Conservation (phyloP, 1,140 invertebrate genomes). For the Neodiprion pinetum region DNA sequence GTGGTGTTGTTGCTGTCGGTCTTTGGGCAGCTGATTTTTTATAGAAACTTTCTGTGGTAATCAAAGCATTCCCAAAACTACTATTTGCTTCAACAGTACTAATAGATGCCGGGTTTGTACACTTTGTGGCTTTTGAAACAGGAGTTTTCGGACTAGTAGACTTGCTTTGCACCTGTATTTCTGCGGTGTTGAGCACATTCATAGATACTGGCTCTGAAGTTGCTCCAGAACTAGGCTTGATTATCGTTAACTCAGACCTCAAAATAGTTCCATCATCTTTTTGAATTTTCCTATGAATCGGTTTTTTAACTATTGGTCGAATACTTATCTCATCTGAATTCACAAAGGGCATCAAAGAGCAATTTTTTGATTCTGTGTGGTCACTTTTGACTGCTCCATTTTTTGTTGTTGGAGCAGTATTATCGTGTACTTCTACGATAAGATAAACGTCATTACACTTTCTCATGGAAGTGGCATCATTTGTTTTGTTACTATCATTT, state of each 20-base stretch:
- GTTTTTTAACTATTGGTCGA: neutral
- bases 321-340: constrained; percentile 12
- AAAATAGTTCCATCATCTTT: neutral
- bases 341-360: neutral
- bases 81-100: neutral
- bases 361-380: neutral
- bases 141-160: neutral
- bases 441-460: neutral
- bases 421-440: neutral
- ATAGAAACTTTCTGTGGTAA: neutral
- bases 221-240: no score
- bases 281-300: neutral
- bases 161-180: neutral
- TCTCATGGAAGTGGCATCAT: neutral
- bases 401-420: neutral
- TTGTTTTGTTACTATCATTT: neutral
- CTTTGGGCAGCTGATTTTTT: neutral
- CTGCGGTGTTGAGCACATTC: neutral
- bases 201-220: neutral
- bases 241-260: neutral
- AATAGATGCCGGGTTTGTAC: neutral
- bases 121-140: neutral
- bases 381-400: neutral
- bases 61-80: neutral
- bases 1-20: neutral